Evolutionary conservation across 2,797 vertebrate genomes (phyloP), one percentile per base, ranked within the genome.

Genomic region (Mormyrus hasselquistii): DNA sequence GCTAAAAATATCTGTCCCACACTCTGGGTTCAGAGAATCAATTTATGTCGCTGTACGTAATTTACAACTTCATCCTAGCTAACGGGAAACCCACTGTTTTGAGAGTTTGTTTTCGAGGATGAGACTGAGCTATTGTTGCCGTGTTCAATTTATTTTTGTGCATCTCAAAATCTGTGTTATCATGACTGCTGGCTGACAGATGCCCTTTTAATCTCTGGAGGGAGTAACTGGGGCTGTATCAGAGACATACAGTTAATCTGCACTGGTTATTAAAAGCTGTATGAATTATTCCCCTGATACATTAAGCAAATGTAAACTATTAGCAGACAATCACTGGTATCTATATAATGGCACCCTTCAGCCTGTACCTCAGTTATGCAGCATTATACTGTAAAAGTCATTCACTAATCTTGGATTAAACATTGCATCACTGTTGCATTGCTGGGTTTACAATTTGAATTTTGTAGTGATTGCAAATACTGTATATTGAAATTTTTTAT

Each of bases 271-370:
- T 47, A 79, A 79, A 47, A 79, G 29, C 41, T 79, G n/a, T 79
- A 79, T 79, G 38, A 47, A 79, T 41, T 44, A 79, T 47, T 41
- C 16, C 16, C 73, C 5, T 38, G 38, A 47, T 79, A 41, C 73
- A 79, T 79, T 79, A n/a, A n/a, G 73, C 38, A 79, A 79, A 79
- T 79, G 38, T 79, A 79, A 44, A 79, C 14, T 47, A n/a, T 79
- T 41, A 47, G 41, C 38, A 44, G 73, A 47, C 19, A 47, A 79
- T 47, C 41, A 79, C 16, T 41, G 73, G 29, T 16, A 73, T 73
- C 12, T 79, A 47, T 79, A 41, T 79, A 19, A 44, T n/a, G 41
- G 19, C 16, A 79, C 73, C 41, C 2, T n/a, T 19, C 19, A 41
- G 38, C 38, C 16, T 79, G 73, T 41, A 44, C 38, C 14, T 16